A percentile compares a stretch with the other conserved stretches of the same genome.
phyloP scores from a whole-genome alignment of 2,113 vertebrate genomes.

The Trematomus loennbergii region DNA sequence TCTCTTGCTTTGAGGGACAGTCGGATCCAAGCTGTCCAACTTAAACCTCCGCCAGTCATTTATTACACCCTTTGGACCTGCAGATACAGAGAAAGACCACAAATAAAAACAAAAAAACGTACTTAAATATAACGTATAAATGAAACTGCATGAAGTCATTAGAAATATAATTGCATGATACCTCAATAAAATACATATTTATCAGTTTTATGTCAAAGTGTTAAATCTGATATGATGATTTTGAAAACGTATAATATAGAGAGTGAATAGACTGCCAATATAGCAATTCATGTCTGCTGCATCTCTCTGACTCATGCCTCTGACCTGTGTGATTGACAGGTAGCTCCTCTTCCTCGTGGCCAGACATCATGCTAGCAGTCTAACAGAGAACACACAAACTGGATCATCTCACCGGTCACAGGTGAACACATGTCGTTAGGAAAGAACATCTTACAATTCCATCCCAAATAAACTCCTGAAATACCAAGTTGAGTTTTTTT shows the following conservation, averaged over 20 bases:
- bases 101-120: not conserved
- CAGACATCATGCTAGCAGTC: slow-evolving; percentile 59
- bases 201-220: not conserved
- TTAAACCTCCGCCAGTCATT: slow-evolving; percentile 97
- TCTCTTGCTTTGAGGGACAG: slow-evolving; percentile 85
- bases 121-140: not conserved
- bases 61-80: slow-evolving; percentile 97
- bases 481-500: not conserved
- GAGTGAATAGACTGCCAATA: not conserved
- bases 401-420: not conserved
- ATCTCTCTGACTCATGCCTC: not conserved
- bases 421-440: not conserved
- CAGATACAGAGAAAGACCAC: not conserved
- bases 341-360: slow-evolving; percentile 63
- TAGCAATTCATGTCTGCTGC: not conserved
- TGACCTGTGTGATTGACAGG: slow-evolving; percentile 73
- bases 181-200: not conserved
- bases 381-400: slow-evolving; percentile 26
- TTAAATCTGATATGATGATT: not conserved
- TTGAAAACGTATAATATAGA: not conserved
- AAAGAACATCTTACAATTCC: not conserved
- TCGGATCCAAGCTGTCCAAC: slow-evolving; percentile 89
- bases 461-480: not conserved
- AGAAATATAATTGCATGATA: not conserved
- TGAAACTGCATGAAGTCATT: not conserved